phyloP scores from a whole-genome alignment of 2,113 vertebrate genomes.

The Ascaphus truei region DNA sequence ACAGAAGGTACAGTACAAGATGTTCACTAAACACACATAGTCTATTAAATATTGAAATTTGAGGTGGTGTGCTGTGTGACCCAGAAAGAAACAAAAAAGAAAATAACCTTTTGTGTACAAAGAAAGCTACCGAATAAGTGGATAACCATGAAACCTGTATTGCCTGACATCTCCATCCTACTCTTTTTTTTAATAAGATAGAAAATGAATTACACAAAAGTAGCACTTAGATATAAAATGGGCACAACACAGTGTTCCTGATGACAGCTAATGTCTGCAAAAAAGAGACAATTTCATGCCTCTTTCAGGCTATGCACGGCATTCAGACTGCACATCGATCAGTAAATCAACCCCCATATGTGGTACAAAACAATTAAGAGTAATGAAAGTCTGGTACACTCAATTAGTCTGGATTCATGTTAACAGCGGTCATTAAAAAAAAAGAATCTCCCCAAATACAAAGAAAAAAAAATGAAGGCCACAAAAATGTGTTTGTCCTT shows the following conservation, averaged over 20 bases:
- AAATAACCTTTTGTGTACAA: no score
- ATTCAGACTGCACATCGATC: background rate
- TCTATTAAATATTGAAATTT: background rate
- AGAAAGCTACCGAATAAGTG: background rate
- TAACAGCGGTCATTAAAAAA: conserved; percentile 33
- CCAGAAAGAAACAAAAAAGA: no score
- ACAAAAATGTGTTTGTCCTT: conserved; percentile 7
- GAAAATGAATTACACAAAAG: no score
- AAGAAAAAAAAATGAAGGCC: no score
- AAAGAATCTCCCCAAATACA: background rate
- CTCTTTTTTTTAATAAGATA: background rate
- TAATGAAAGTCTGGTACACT: conserved; percentile 39
- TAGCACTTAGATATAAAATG: no score
- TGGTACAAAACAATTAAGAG: conserved; percentile 19
- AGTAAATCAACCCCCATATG: background rate
- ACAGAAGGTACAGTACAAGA: background rate
- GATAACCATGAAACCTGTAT: background rate
- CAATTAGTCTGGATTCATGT: conserved; percentile 36
- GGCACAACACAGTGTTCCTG: no score
- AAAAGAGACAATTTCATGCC: background rate
- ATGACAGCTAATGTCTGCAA: no score
- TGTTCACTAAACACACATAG: background rate
- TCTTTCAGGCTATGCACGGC: background rate
- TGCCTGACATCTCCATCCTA: background rate
- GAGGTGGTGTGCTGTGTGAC: background rate